phyloP scores from a whole-genome alignment of 2,113 vertebrate genomes.

The Tursiops truncatus region DNA sequence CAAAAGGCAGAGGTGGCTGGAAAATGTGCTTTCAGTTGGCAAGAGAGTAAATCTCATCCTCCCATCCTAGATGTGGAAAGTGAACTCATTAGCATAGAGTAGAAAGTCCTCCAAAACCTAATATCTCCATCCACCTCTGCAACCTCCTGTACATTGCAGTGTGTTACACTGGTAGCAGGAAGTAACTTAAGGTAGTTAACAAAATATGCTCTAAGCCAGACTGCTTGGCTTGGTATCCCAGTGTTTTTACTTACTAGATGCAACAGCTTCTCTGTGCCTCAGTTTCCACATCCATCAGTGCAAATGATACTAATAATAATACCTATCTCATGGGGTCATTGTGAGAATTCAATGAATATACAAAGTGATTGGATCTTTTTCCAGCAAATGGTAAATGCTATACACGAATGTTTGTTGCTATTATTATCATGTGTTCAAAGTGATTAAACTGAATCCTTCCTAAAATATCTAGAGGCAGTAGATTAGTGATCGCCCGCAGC shows the following conservation, averaged over 20 bases:
- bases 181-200: not conserved
- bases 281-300: not conserved
- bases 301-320: not conserved
- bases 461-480: not conserved
- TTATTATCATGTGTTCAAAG: not conserved
- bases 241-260: not conserved
- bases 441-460: not conserved
- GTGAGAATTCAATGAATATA: not conserved
- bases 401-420: not conserved
- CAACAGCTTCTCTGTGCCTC: not conserved
- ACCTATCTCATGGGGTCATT: not conserved
- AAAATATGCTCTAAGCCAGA: not conserved
- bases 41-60: constrained; percentile 47
- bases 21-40: not conserved
- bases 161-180: not conserved
- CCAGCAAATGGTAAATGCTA: not conserved
- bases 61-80: not conserved
- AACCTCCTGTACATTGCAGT: not conserved
- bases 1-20: constrained; percentile 26
- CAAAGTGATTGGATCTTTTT: not conserved
- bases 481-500: not conserved
- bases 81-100: not conserved
- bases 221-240: not conserved
- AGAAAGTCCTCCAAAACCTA: not conserved
- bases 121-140: not conserved